Conservation (phyloP, 2,797 vertebrate genomes). For the Danio tinwini region DNA sequence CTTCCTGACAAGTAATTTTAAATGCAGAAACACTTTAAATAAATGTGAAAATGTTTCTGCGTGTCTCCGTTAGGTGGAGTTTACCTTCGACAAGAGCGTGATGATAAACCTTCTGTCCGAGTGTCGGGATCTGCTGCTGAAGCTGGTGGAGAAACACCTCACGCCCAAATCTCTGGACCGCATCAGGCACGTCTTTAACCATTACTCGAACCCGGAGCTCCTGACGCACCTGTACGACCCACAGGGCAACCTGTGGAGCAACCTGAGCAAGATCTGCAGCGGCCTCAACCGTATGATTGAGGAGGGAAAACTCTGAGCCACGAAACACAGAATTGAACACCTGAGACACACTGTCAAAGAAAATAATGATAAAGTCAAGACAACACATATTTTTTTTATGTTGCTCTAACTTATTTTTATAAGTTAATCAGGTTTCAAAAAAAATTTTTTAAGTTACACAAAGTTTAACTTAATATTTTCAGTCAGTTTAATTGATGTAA, state of each 20-base stretch:
- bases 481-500: too few relatives aligned
- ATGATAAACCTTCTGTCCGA: slow-evolving; percentile 76
- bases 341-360: too few relatives aligned
- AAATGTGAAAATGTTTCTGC: too few relatives aligned
- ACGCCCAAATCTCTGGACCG: slow-evolving; percentile 87
- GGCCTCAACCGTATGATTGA: slow-evolving; percentile 87
- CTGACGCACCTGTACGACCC: slow-evolving; percentile 84
- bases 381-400: too few relatives aligned
- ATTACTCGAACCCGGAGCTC: slow-evolving; percentile 82
- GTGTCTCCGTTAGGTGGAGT: slow-evolving; percentile 78
- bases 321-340: not conserved
- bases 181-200: slow-evolving; percentile 88
- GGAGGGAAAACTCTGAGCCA: slow-evolving; percentile 78
- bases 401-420: too few relatives aligned
- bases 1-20: too few relatives aligned
- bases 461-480: too few relatives aligned
- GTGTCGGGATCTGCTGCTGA: slow-evolving; percentile 83
- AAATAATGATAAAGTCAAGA: too few relatives aligned
- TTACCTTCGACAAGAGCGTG: slow-evolving; percentile 86
- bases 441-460: too few relatives aligned
- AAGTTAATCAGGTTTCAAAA: too few relatives aligned
- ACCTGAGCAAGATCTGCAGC: slow-evolving; percentile 83
- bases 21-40: too few relatives aligned
- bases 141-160: slow-evolving; percentile 85
- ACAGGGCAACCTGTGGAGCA: slow-evolving; percentile 69